Evolutionary conservation across 1,140 invertebrate genomes (phyloP).

Genomic region (Trialeurodes vaporariorum): DNA sequence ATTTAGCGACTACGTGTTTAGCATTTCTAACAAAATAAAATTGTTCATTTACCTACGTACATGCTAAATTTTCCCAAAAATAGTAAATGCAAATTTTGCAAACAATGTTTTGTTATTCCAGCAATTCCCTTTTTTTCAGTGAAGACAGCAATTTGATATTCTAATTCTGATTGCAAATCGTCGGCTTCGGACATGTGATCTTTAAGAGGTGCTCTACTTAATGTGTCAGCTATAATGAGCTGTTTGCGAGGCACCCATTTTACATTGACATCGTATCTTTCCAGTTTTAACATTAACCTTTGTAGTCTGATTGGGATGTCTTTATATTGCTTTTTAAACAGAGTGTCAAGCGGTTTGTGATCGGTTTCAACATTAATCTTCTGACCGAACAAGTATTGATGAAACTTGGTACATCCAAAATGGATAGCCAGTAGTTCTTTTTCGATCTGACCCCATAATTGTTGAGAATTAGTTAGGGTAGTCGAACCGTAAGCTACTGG

Average conservation of each 20-base stretch:
- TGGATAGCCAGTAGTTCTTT: slow-evolving; percentile 36
- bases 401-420: slow-evolving; percentile 29
- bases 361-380: slow-evolving; percentile 33
- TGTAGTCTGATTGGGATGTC: slow-evolving; percentile 34
- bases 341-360: slow-evolving; percentile 35
- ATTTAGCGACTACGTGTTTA: too few relatives aligned
- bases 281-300: slow-evolving; percentile 30
- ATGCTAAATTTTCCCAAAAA: too few relatives aligned
- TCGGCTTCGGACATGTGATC: slow-evolving; percentile 22
- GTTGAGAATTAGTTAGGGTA: slow-evolving; percentile 27
- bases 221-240: slow-evolving; percentile 35
- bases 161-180: slow-evolving; percentile 19
- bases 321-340: slow-evolving; percentile 35
- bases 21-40: too few relatives aligned
- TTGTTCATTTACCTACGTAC: too few relatives aligned
- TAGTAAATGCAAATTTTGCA: too few relatives aligned
- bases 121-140: too few relatives aligned
- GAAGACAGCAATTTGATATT: neutral
- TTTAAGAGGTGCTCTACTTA: slow-evolving; percentile 29
- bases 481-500: slow-evolving; percentile 31
- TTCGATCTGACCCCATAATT: slow-evolving; percentile 35
- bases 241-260: slow-evolving; percentile 34
- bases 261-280: slow-evolving; percentile 26
- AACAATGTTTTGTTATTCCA: too few relatives aligned
- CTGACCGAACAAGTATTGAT: slow-evolving; percentile 30